These are phyloP conservation scores for Bombus sibiricus DNA, from an alignment of 1,140 invertebrate genomes.

Conservation along the genomic window DNA sequence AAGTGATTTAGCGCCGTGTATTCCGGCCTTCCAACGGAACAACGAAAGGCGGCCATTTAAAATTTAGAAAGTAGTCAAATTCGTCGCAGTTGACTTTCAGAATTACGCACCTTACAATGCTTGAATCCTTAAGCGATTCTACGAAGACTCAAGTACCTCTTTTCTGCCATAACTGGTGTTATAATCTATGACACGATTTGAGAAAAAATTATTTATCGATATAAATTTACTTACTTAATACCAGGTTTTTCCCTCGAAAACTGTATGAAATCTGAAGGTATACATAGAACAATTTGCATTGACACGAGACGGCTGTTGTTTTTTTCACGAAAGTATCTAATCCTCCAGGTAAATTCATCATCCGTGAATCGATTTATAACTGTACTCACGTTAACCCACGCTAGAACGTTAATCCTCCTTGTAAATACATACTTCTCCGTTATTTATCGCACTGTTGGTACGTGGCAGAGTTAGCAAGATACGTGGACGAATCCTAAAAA, in stretches of 20 bases:
- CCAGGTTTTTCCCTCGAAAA: neutral
- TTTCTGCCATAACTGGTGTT: neutral
- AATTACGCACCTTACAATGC: neutral
- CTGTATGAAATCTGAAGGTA: neutral
- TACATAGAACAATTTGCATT: neutral
- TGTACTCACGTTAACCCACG: neutral
- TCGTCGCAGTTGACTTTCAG: conserved; percentile 19
- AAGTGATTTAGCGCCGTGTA: conserved; percentile 33
- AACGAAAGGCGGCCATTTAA: conserved; percentile 26
- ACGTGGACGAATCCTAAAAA: neutral
- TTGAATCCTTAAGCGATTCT: neutral
- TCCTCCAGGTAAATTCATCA: neutral
- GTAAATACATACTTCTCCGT: conserved; percentile 17
- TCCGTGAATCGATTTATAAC: conserved; percentile 28
- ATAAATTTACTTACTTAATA: neutral
- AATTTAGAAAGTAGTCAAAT: conserved; percentile 52
- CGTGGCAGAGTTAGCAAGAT: neutral
- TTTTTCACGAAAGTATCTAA: neutral
- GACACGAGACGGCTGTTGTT: neutral
- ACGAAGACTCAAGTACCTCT: neutral
- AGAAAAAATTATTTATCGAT: neutral
- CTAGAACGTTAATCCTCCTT: neutral
- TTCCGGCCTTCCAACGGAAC: neutral
- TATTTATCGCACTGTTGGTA: conserved; percentile 33
- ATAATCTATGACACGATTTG: neutral